These are phyloP conservation scores for Prunella strophiata DNA, from an alignment of 2,797 vertebrate genomes.

Conservation along the genomic window DNA sequence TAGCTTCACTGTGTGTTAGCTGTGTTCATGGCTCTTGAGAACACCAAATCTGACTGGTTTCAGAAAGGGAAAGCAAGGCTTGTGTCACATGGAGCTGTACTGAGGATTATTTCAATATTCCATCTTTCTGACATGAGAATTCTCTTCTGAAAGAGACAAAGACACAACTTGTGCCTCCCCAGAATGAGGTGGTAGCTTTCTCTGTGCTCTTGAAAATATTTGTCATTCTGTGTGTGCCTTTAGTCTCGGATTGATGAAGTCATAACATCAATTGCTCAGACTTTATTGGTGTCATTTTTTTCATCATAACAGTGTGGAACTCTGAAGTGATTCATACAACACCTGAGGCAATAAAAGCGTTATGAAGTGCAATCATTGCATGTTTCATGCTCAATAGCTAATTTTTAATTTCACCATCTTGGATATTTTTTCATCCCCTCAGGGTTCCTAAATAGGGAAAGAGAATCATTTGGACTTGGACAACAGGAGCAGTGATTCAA, in stretches of 20 bases:
- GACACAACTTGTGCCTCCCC: neutral
- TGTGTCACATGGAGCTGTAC: neutral
- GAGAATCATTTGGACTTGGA: conserved; percentile 38
- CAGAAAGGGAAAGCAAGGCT: neutral
- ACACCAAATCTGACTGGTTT: neutral
- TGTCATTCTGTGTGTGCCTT: conserved; percentile 13
- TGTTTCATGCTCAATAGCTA: conserved; percentile 68
- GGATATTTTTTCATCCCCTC: conserved; percentile 49
- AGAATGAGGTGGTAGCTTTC: neutral
- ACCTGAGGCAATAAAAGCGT: conserved; percentile 64
- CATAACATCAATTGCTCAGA: conserved; percentile 55
- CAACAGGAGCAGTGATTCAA: conserved; percentile 41
- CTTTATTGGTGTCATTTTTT: conserved; percentile 70
- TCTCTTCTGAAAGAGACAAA: neutral
- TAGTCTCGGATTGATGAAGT: conserved; percentile 52
- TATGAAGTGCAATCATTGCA: conserved; percentile 65
- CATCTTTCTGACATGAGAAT: neutral
- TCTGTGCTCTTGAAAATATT: neutral
- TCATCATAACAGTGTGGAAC: conserved; percentile 46
- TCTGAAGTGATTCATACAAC: conserved; percentile 63
- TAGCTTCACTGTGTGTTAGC: neutral
- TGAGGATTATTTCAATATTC: neutral
- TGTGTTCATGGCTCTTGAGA: neutral
- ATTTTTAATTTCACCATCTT: conserved; percentile 72
- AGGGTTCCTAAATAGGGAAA: conserved; percentile 55